Evolutionary conservation across 2,113 vertebrate genomes (phyloP).

Genomic region (Oreocharis arfaki): DNA sequence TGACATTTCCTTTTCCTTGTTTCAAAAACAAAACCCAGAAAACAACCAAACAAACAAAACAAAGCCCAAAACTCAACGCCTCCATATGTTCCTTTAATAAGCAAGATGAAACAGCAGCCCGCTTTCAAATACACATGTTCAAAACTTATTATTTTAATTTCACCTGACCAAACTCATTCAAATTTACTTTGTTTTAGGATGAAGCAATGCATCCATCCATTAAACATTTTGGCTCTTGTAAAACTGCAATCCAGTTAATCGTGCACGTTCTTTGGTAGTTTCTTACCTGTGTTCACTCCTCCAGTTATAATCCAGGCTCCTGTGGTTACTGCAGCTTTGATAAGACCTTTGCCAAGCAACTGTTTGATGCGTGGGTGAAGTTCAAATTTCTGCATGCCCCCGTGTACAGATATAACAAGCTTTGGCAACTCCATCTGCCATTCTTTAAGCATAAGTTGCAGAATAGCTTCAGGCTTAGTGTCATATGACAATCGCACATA

Average conservation of each 20-base stretch:
- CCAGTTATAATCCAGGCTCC: slow-evolving; percentile 99
- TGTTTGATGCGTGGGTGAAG: slow-evolving; percentile 97
- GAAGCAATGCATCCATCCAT: not conserved
- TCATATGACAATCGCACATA: slow-evolving; percentile 92
- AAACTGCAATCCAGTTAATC: not conserved
- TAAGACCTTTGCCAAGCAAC: slow-evolving; percentile 95
- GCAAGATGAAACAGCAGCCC: not conserved
- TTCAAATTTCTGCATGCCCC: slow-evolving; percentile 98
- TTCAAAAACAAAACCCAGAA: not conserved
- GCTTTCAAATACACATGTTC: not conserved
- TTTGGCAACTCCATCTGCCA: slow-evolving; percentile 99
- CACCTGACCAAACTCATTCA: not conserved
- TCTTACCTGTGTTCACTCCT: slow-evolving; percentile 93
- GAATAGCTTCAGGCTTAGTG: slow-evolving; percentile 89
- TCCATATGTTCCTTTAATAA: too few relatives aligned
- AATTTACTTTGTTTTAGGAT: not conserved
- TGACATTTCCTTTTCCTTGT: not conserved
- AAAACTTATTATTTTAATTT: not conserved
- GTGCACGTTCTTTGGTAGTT: not conserved
- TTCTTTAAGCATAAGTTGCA: slow-evolving; percentile 94
- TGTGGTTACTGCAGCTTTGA: slow-evolving; percentile 97
- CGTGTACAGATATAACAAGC: slow-evolving; percentile 97
- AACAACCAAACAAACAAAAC: not conserved
- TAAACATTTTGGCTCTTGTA: not conserved
- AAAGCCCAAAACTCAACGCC: not conserved